Conservation (phyloP, 2,797 vertebrate genomes). For the Manis pentadactyla region DNA sequence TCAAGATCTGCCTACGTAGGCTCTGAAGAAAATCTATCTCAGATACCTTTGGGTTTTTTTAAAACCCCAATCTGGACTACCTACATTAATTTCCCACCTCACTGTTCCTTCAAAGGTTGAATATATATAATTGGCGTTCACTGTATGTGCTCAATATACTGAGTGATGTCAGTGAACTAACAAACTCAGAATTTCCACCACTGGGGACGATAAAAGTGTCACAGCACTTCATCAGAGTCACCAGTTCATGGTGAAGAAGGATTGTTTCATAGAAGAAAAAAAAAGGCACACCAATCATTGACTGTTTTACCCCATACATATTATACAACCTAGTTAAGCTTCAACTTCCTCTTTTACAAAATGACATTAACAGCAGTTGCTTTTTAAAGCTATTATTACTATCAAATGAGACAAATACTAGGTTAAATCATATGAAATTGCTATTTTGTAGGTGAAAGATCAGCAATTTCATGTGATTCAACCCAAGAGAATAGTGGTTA, state of each 20-base stretch:
- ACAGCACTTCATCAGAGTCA: background rate
- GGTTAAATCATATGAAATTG: background rate
- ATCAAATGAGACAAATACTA: background rate
- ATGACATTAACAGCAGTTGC: background rate
- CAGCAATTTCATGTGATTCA: background rate
- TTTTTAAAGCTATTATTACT: background rate
- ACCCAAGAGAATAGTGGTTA: background rate
- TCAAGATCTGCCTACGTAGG: background rate
- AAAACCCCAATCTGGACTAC: background rate
- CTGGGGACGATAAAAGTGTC: background rate
- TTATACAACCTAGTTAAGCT: background rate
- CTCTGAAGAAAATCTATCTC: background rate
- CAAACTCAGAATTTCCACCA: background rate
- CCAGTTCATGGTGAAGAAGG: background rate
- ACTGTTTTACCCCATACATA: background rate
- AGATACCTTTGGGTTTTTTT: background rate
- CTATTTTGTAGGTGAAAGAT: slow-evolving; percentile 19
- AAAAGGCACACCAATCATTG: background rate
- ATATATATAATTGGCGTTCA: background rate
- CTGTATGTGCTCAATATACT: background rate
- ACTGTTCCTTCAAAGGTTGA: background rate
- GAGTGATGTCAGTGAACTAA: background rate
- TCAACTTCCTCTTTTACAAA: slow-evolving; percentile 21
- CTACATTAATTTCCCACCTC: background rate
- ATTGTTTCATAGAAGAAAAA: background rate